Evolutionary conservation across 1,140 invertebrate species (phyloP), one percentile per base, ranked within the genome.

Genomic region (Ips typographus): DNA sequence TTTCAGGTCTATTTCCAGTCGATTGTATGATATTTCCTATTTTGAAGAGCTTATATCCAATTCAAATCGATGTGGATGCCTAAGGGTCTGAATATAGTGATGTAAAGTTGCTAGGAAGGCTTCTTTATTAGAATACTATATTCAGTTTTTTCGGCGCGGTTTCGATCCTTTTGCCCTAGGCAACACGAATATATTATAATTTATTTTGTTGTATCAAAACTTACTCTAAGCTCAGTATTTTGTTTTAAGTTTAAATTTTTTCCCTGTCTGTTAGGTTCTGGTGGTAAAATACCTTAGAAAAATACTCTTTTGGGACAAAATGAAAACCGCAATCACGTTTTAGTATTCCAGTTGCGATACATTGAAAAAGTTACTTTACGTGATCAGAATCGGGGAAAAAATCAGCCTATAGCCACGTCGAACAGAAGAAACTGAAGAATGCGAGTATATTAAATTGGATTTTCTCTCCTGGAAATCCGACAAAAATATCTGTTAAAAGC

Each of bases 351-450:
- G 22, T 22, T 22, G 44, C 42, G 44, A 60, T 60, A 60, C 58
- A 60, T 60, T 60, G 58, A 60, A 60, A 60, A 60, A 60, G 40
- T 60, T 43, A 43, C 41, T 22, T 3, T 42, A 60, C 58, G 58
- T 60, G 58, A 60, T 22, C 6, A 5, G 58, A 43, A 43, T 22
- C 36, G n/a, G 36, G 53, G 22, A 42, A 60, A 43, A 60, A 43
- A 44, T 3, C 22, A 22, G 22, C 22, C 22, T 22, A 22, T 22
- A 22, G 22, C 22, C 22, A 22, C 22, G 22, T 22, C 22, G 22
- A 22, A 22, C 22, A 3, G 36, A 42, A 42, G 44, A 60, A 60
- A 43, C 37, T 41, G 40, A 40, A 37, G 40, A 60, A 44, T 43
- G 39, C 42, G 40, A 22, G 40, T 44, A 60, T 60, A 60, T 60